phyloP scores from a whole-genome alignment of 1,140 invertebrate species.

The Neodiprion pinetum region DNA sequence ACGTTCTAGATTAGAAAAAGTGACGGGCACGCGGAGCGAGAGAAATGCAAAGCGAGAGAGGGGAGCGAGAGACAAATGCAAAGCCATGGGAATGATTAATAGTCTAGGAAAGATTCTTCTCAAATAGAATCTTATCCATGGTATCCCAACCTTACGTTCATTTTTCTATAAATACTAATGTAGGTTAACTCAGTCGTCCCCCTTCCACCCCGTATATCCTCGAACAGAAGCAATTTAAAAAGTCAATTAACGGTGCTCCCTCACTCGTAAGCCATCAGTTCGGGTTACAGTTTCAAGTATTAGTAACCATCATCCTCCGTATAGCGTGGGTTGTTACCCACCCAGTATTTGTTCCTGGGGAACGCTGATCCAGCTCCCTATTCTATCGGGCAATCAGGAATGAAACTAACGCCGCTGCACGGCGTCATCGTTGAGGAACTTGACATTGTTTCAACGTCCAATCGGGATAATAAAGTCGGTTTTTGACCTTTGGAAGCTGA shows the following conservation, averaged over 20 bases:
- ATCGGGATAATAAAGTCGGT: no score
- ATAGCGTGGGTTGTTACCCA: no score
- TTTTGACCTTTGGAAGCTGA: no score
- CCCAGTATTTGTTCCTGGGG: no score
- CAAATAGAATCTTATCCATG: background rate
- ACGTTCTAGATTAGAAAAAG: background rate
- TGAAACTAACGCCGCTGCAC: no score
- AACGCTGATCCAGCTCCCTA: no score
- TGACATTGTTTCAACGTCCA: background rate
- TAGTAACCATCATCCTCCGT: no score
- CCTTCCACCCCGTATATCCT: background rate
- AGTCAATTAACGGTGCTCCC: slow-evolving; percentile 4
- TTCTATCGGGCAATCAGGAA: no score
- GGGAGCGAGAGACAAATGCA: background rate
- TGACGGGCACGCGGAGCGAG: background rate
- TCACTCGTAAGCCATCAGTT: background rate
- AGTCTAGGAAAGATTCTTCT: slow-evolving; percentile 2
- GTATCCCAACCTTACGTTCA: background rate
- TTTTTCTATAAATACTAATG: background rate
- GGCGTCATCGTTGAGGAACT: background rate
- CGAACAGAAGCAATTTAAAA: slow-evolving; percentile 1
- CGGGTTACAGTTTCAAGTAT: background rate
- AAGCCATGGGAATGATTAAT: slow-evolving; percentile 2
- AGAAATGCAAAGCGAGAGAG: background rate
- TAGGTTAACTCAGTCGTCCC: background rate